phyloP scores from a whole-genome alignment of 1,140 invertebrate genomes.

The Drosophila setifemur region DNA sequence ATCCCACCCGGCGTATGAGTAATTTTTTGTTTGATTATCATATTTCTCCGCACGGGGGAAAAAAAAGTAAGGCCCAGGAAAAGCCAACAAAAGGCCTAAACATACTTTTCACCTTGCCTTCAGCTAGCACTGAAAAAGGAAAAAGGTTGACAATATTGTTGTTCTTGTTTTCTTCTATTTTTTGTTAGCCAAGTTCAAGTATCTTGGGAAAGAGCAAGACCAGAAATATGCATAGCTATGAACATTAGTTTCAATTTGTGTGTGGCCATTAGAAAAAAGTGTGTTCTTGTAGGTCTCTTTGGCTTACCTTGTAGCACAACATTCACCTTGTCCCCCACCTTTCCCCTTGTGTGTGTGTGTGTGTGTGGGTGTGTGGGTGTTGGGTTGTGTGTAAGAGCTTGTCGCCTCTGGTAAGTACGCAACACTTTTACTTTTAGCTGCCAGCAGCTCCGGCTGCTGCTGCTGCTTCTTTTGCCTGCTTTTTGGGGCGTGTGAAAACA shows the following conservation, averaged over 20 bases:
- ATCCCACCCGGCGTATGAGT: constrained; percentile 42
- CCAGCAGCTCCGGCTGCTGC: neutral
- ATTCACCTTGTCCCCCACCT: constrained; percentile 19
- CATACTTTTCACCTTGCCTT: constrained; percentile 25
- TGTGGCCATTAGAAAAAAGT: constrained; percentile 24
- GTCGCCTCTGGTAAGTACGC: constrained; percentile 63
- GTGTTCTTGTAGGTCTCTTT: constrained; percentile 17
- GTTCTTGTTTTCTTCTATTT: constrained; percentile 4
- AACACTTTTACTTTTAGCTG: constrained; percentile 57
- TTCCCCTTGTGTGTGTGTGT: neutral
- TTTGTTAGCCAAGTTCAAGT: constrained; percentile 21
- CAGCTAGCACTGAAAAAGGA: constrained; percentile 6
- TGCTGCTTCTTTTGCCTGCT: neutral
- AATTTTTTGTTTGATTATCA: constrained; percentile 67
- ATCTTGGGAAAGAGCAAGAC: constrained; percentile 22
- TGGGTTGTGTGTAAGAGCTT: constrained; percentile 19
- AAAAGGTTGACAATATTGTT: constrained; percentile 35
- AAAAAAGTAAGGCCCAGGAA: constrained; percentile 26
- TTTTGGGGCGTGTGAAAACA: constrained; percentile 39
- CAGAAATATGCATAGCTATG: constrained; percentile 44
- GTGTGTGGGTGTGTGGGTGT: neutral
- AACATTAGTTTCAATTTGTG: constrained; percentile 58
- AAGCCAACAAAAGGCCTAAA: constrained; percentile 53
- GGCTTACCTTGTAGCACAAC: constrained; percentile 50
- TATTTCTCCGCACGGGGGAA: constrained; percentile 30